Base-by-base conservation (phyloP, 2,888 invertebrate species). In the Xestia c-nigrum region DNA sequence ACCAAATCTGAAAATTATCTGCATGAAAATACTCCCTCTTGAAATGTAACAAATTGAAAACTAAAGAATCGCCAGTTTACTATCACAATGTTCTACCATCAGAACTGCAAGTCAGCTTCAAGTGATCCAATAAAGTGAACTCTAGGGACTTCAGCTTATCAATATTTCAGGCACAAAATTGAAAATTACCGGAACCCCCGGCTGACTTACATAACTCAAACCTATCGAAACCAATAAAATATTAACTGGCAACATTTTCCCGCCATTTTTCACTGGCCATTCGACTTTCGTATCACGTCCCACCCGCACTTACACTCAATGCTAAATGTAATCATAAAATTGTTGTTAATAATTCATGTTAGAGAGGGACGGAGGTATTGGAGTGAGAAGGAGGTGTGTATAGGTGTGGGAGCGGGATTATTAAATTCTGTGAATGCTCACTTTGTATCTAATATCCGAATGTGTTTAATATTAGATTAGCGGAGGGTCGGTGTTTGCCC, bases 401-500 rank as follows among this genome's bases (percentile, higher is more conserved):
- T 88, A 92, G 92, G 93, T 91, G 94, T 91, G 94, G 93, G 94
- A 92, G 94, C 88, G 89, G 91, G 95, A 95, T 96, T 96, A 96
- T 96, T 96, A 96, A 96, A 96, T 96, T 96, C 95, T 94, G 95
- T 95, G 96, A 96, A 96, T 96, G 96, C 92, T 96, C 96, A 96
- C 95, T 96, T 96, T 96, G 96, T 96, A 95, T 96, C 95, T 96
- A 96, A 96, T 96, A 96, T 96, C 94, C 94, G 96, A 95, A 96
- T 95, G 96, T 95, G 95, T 96, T 96, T 96, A 96, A 96, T 96
- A 96, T 96, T 96, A 95, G 96, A 96, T 96, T 96, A 96, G 94
- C 91, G 87, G 87, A 94, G 94, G 95, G 94, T 88, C 91, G 92
- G 90, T 88, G 88, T 90, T 85, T 85, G 88, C 89, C 89, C 90